phyloP scores from a whole-genome alignment of 2,888 invertebrate genomes.

The Xylota segnis region DNA sequence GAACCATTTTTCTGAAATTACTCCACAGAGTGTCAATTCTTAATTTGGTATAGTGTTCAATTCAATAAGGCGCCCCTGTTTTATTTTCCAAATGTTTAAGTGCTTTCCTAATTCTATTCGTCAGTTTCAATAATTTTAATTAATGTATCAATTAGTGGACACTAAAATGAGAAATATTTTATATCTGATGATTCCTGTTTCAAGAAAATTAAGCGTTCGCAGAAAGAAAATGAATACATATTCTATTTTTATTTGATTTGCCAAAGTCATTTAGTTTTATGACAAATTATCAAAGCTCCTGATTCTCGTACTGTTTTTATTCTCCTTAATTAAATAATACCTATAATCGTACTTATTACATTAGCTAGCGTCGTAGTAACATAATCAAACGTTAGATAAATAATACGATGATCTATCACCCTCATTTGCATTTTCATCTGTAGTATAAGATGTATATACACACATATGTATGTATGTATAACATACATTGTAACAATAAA shows the following conservation, averaged over 20 bases:
- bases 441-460: too few species aligned
- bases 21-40: slow-evolving; percentile 13
- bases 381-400: background rate
- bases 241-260: background rate
- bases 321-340: background rate
- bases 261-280: background rate
- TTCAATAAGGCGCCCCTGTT: slow-evolving; percentile 39
- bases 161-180: slow-evolving; percentile 16
- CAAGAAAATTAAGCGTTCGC: background rate
- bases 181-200: background rate
- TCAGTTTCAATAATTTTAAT: slow-evolving; percentile 50
- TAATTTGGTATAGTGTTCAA: slow-evolving; percentile 23
- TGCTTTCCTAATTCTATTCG: slow-evolving; percentile 61
- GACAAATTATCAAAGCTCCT: background rate
- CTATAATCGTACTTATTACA: background rate
- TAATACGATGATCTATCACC: too few species aligned
- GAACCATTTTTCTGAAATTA: slow-evolving; percentile 14
- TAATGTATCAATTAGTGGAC: slow-evolving; percentile 36
- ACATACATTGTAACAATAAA: too few species aligned
- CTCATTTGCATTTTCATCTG: too few species aligned
- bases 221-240: background rate
- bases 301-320: background rate
- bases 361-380: background rate
- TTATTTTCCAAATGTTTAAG: slow-evolving; percentile 49
- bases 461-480: too few species aligned